These are phyloP conservation scores for Rousettus madagascariensis DNA, from an alignment of 2,797 vertebrate genomes.

Conservation along the genomic window DNA sequence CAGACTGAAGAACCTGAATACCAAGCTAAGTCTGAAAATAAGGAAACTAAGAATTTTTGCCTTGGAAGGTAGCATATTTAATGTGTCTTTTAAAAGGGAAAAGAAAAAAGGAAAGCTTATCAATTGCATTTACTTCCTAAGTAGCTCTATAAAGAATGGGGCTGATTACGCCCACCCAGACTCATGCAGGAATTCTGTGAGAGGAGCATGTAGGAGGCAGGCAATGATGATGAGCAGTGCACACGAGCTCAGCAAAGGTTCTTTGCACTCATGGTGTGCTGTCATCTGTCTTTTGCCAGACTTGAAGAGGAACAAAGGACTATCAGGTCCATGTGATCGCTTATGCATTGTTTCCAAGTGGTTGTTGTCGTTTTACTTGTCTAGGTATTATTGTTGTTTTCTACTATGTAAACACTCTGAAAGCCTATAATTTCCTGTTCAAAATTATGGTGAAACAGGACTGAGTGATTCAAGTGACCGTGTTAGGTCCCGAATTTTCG, in stretches of 20 bases:
- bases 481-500: neutral
- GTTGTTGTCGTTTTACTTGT: neutral
- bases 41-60: neutral
- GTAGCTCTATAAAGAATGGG: neutral
- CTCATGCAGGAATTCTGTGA: neutral
- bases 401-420: neutral
- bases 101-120: neutral
- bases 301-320: neutral
- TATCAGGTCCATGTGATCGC: neutral
- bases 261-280: neutral
- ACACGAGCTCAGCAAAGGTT: neutral
- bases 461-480: neutral
- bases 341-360: neutral
- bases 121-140: neutral
- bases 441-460: neutral
- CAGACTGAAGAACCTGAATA: neutral
- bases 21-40: neutral
- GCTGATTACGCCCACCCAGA: neutral
- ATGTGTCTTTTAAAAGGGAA: neutral
- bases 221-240: accelerated
- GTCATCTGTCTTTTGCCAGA: neutral
- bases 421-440: neutral
- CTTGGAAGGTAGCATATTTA: neutral
- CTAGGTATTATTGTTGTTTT: neutral
- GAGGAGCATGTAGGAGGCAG: accelerated